Base-by-base conservation (phyloP, 1,140 invertebrate species). In the Hesperophylax magnus region DNA sequence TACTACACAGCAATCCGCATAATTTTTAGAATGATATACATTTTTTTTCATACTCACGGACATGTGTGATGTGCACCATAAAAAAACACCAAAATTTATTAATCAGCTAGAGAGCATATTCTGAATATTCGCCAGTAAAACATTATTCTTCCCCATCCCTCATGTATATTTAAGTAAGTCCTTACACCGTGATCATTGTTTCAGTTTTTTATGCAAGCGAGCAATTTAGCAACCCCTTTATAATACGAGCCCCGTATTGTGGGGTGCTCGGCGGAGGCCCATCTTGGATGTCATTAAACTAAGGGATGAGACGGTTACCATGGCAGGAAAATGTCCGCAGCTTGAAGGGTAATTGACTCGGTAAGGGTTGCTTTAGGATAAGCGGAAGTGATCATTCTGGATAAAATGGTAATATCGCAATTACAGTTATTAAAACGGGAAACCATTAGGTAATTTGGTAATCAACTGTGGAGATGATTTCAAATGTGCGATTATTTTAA, bases 151-250 rank as follows among this genome's bases (percentile, higher is more conserved):
- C n/a, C 22, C 20, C 52, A 61, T 18, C 78, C 61, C 75, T 82
- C 61, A 54, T 80, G 79, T 79, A 83, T 83, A 74, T 80, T 83
- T 80, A 80, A 81, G 76, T 53, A 79, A 52, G 7, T 75, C 76
- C 67, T 65, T 78, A 56, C 71, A n/a, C 76, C n/a, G 61, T 60
- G 67, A 76, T 79, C 69, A 80, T 83, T 81, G 79, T 78, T 83
- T 83, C 76, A 83, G 20, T 47, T 56, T 80, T 82, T 77, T 82
- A 72, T 77, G 67, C 53, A 77, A 22, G 56, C 22, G 63, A 65
- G 79, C 82, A 81, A 78, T 83, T 83, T 80, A 80, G 39, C 52
- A 71, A 82, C 81, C 78, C 75, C 52, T 80, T 79, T 69, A 58
- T 71, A 18, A 63, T 20, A 22, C 7, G 24, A 74, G 71, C 18